phyloP scores from a whole-genome alignment of 2,113 vertebrate species.

The Calyptommatus sinebrachiatus region DNA sequence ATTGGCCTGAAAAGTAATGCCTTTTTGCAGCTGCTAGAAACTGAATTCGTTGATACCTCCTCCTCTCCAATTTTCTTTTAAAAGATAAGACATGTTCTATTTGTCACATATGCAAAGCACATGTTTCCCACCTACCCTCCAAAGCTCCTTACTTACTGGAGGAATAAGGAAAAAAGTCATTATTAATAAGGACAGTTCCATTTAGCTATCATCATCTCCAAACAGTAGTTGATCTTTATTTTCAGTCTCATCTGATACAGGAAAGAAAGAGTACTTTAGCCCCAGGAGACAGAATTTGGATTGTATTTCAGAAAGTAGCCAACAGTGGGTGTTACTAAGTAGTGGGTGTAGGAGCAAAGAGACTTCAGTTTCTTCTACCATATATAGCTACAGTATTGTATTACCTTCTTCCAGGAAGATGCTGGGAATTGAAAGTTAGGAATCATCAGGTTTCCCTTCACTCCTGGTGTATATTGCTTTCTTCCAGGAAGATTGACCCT shows the following conservation, averaged over 20 bases:
- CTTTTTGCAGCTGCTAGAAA: slow-evolving; percentile 7
- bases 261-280: too few species aligned
- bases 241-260: too few species aligned
- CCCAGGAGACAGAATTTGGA: too few species aligned
- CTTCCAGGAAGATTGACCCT: too few species aligned
- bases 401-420: too few species aligned
- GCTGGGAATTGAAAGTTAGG: too few species aligned
- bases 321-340: not conserved
- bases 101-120: slow-evolving; percentile 3
- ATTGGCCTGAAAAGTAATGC: not conserved
- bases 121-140: not conserved
- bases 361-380: not conserved
- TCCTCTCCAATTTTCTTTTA: not conserved
- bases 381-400: not conserved
- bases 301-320: not conserved
- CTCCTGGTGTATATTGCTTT: too few species aligned
- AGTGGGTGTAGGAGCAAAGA: not conserved
- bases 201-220: too few species aligned
- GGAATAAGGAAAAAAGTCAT: too few species aligned
- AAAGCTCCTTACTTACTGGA: not conserved
- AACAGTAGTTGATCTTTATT: too few species aligned
- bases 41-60: not conserved
- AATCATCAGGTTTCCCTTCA: too few species aligned
- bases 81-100: not conserved
- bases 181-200: too few species aligned